Evolutionary conservation across 2,888 invertebrate genomes (phyloP), one percentile per base, ranked within the genome.

Genomic region (Exephanes ischioxanthus): DNA sequence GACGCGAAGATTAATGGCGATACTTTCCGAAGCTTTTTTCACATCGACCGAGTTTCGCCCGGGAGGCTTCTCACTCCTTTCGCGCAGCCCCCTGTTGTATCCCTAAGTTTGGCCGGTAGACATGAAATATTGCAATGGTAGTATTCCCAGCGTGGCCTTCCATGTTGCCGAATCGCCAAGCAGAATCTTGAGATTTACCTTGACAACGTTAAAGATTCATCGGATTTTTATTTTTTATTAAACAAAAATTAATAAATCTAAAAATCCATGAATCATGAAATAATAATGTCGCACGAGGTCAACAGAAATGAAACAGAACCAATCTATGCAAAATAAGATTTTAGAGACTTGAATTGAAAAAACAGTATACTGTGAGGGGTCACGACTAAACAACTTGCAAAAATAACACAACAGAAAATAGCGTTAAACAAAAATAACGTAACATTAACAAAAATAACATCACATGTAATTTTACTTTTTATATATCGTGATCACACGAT

Each of bases 1-100:
- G 37, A 9, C 30, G 33, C 41, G 68, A 78, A 87, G 89, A 90
- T 90, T 85, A 86, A 91, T 88, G 85, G 37, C 70, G 19, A 33
- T 75, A 68, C 33, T 51, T 61, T 79, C 19, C 53, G 58, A 80
- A 80, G 30, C 6, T 72, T 66, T 70, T 70, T 75, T 9, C 30
- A 33, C 41, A 79, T 30, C 2, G 37, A 37, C n/a, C 26, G 45
- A 30, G 1, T 45, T 19, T 11, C 75, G 61, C n/a, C 33, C 1
- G 61, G 19, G 61, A 19, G 26, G 51, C 51, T 51, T 19, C 55
- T 58, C 19, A 45, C 73, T 53, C 75, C 22, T 75, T 37, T 67
- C 63, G 45, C 53, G 41, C 78, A 78, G 26, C 37, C 22, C 19
- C 14, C 26, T 19, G 14, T 41, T 41, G 37, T 72, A 83, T 85